Evolutionary conservation across 2,797 vertebrate genomes (phyloP), one percentile per base, ranked within the genome.

Genomic region (Gallirallus australis): DNA sequence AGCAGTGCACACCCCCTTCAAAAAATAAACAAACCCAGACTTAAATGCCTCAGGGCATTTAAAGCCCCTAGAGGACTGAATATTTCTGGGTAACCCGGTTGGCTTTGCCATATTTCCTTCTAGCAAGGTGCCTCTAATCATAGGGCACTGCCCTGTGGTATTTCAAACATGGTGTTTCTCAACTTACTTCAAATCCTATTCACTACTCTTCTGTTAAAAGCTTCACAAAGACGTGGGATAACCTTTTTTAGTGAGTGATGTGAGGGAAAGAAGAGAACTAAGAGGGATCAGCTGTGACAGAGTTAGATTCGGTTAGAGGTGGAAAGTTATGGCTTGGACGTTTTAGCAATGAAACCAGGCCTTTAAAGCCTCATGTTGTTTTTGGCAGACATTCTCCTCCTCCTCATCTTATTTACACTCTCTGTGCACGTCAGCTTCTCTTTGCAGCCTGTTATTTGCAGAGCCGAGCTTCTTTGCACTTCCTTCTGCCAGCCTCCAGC

Each of bases 401-500:
- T 96, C 86, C 91, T 57, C 90, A 84, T 93, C 91, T 94, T 96
- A 96, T 97, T 97, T 96, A 95, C 88, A 96, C 96, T 95, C 94
- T 76, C 93, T 95, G 90, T 77, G 96, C 96, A 93, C 42, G 59
- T 94, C 40, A 56, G 68, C 52, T 97, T 94, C 94, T 95, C 87
- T 91, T 94, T 96, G 57, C 93, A 96, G 93, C 9, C 37, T 95
- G 95, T 96, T 95, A 94, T 96, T 90, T 94, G 94, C 89, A 96
- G 94, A 96, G 85, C 91, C 94, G 95, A 95, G 70, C 90, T 96
- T 93, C 94, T 96, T 94, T 96, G 92, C 94, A 95, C 91, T 95
- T 96, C 91, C 75, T 94, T 91, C 91, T 96, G 96, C 93, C 95
- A 97, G 95, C 87, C 95, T 96, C 96, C 95, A 95, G 96, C 95